Evolutionary conservation across 2,797 vertebrate species (phyloP), one percentile per base, ranked within the genome.

Genomic region (Hyperoplus immaculatus): DNA sequence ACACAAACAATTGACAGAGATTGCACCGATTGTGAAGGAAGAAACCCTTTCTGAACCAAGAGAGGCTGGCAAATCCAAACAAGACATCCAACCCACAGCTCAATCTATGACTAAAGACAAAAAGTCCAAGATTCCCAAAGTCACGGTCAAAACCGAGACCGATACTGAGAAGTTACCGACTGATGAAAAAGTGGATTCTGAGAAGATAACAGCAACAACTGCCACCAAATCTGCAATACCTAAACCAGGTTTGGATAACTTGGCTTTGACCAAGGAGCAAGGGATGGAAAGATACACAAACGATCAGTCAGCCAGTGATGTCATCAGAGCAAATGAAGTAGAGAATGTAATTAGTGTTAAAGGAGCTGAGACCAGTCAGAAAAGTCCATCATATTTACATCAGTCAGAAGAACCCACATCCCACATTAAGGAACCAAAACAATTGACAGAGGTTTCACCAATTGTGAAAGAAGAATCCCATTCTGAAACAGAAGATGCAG

Each of bases 301-400:
- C 3, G 18, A 3, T 65, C 3, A 29, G 29, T 29, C 29, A 29
- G 3, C 29, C 3, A 3, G 29, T 29, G 29, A 29, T 29, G 0
- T 43, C 18, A 21, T 51, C 21, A 29, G 29, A 29, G 3, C 29
- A 29, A 29, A 29, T 29, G 29, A 29, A 29, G 3, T 3, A 29
- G 29, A 29, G 29, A 3, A 3, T 29, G 29, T 29, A 29, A 29
- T 29, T 29, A 29, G 29, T 29, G 29, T 29, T 29, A 29, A 29
- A 49, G 69, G 10, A 53, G 43, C 8, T 65, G 49, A 88, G 49
- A 47, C 59, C 13, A 70, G 53, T 42, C 79, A 82, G 8, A 73
- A 81, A 56, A 80, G 29, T 45, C 46, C 47, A 15, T 4, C 53
- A 13, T 3, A 8, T 66, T 54, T 39, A 46, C 21, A 7, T 57